Percentiles rank a stretch among this genome's conserved stretches.
phyloP scores from a whole-genome alignment of 2,797 vertebrate species.

The Dendrocincla tyrannina region DNA sequence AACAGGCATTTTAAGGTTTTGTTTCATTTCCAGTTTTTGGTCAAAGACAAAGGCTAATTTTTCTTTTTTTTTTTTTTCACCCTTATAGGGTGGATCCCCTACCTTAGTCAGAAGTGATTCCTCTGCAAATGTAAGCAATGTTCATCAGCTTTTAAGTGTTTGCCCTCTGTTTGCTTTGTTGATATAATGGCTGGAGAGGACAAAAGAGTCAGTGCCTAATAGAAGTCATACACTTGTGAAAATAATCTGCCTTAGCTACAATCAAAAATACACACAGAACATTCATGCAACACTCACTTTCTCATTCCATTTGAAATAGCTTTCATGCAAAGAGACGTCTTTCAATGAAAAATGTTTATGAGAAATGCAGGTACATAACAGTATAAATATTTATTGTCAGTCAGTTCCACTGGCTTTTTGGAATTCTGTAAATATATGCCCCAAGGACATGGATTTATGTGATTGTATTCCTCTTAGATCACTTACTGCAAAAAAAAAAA shows the following conservation, averaged over 20 bases:
- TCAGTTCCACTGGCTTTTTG: not conserved
- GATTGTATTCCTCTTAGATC: not conserved
- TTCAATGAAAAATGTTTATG: not conserved
- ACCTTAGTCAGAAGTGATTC: slow-evolving; percentile 50
- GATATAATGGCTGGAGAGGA: not conserved
- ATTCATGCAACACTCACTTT: not conserved
- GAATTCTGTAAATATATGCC: not conserved
- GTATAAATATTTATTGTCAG: not conserved
- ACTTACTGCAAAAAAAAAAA: not conserved
- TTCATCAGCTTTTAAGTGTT: not conserved
- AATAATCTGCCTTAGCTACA: not conserved
- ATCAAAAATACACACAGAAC: not conserved
- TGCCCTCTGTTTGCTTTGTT: not conserved
- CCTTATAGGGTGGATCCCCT: slow-evolving; percentile 15
- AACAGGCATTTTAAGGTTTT: not conserved
- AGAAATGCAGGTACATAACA: not conserved
- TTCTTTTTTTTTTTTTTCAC: not conserved
- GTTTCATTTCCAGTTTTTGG: not conserved
- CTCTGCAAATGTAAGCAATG: slow-evolving; percentile 41
- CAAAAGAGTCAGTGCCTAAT: not conserved
- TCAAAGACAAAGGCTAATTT: not conserved
- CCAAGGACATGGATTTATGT: not conserved
- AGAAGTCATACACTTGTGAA: not conserved
- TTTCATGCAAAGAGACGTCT: not conserved
- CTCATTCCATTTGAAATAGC: not conserved